phyloP scores from a whole-genome alignment of 2,888 invertebrate species.

The Heliconius cydno region DNA sequence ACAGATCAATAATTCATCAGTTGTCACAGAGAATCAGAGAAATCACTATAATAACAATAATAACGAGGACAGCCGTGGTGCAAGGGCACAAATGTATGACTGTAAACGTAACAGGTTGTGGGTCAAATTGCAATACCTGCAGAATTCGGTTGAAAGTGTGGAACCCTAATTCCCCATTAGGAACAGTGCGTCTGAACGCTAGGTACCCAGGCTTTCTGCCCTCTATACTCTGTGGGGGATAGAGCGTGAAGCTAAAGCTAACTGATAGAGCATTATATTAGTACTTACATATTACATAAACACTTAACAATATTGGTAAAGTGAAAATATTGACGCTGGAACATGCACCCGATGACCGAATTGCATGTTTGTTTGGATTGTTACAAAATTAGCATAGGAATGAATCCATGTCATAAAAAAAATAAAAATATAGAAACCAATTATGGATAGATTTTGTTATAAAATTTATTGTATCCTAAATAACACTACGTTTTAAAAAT shows the following conservation, averaged over 20 bases:
- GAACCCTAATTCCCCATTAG: too few species aligned
- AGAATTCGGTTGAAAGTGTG: too few species aligned
- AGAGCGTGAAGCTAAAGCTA: background rate
- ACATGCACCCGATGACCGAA: background rate
- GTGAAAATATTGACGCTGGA: background rate
- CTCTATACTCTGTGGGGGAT: too few species aligned
- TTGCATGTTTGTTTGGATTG: background rate
- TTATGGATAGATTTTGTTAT: background rate
- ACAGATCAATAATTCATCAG: too few species aligned
- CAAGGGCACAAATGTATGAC: too few species aligned
- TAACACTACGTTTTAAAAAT: background rate
- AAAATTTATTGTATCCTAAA: background rate
- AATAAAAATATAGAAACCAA: slow-evolving; percentile 2
- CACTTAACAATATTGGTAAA: background rate
- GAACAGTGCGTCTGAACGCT: too few species aligned
- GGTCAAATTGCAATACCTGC: too few species aligned
- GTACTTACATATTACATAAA: background rate
- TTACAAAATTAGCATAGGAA: background rate
- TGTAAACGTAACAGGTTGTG: too few species aligned
- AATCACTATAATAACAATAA: too few species aligned
- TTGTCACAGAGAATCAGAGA: too few species aligned
- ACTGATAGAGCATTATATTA: background rate
- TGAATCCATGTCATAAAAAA: background rate
- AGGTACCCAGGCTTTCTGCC: too few species aligned
- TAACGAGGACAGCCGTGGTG: too few species aligned